A percentile compares a stretch with the other conserved stretches of the same genome.
These are phyloP conservation scores for Eulemur albifrons DNA, from an alignment of 2,797 vertebrate genomes.

Conservation along the genomic window DNA sequence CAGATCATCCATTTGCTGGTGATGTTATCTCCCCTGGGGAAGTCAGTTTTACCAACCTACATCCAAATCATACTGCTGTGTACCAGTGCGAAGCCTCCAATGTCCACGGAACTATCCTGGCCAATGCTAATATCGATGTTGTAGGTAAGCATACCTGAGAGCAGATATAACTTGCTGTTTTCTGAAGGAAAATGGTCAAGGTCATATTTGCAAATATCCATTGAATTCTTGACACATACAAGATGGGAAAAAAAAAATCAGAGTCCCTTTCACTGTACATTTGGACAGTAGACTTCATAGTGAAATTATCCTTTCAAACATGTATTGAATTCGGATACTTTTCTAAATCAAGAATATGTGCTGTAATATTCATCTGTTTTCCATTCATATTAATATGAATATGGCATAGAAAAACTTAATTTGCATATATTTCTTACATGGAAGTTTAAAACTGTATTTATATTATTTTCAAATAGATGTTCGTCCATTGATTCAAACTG, in stretches of 20 bases:
- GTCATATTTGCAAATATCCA: not conserved
- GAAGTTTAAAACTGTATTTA: not conserved
- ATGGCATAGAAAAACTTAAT: not conserved
- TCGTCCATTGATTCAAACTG: slow-evolving; percentile 91
- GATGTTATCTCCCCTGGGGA: slow-evolving; percentile 79
- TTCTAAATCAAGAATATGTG: not conserved
- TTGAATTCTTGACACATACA: not conserved
- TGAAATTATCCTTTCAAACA: not conserved
- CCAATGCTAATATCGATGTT: slow-evolving; percentile 93
- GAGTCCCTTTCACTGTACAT: not conserved
- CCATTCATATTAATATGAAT: not conserved
- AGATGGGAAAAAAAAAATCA: not conserved
- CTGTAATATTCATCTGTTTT: not conserved
- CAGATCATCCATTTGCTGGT: slow-evolving; percentile 79
- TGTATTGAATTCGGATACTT: not conserved
- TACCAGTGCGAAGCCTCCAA: slow-evolving; percentile 96
- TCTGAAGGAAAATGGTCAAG: not conserved
- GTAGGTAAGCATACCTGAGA: slow-evolving; percentile 88
- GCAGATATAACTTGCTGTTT: accelerated
- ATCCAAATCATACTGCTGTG: slow-evolving; percentile 91
- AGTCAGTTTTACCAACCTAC: slow-evolving; percentile 86
- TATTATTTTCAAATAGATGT: slow-evolving; percentile 86
- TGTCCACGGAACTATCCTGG: slow-evolving; percentile 91
- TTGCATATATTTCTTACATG: not conserved
- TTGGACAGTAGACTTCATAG: not conserved